Evolutionary conservation across 2,113 vertebrate genomes (phyloP).

Genomic region (Mormyrus iriodes): DNA sequence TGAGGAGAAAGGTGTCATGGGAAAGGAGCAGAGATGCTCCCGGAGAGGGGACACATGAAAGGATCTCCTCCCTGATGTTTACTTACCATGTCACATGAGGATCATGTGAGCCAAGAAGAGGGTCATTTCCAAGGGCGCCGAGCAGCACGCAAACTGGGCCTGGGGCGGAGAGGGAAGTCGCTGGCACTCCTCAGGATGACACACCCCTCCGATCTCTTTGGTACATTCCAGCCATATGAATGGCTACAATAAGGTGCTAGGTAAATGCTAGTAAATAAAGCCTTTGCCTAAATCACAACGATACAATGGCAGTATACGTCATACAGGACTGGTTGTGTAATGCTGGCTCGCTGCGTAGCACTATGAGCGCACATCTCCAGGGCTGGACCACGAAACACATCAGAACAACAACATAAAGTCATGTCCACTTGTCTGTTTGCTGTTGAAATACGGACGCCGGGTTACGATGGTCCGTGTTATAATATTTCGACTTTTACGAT

Average conservation of each 20-base stretch:
- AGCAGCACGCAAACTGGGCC: background rate
- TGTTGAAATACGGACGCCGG: no score
- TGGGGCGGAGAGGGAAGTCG: background rate
- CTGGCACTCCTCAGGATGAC: background rate
- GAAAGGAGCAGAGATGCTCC: background rate
- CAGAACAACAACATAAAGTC: background rate
- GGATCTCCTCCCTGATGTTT: background rate
- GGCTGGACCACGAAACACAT: background rate
- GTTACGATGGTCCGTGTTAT: no score
- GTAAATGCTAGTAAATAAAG: background rate
- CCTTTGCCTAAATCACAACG: background rate
- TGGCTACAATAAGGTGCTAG: background rate
- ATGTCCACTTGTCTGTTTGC: background rate
- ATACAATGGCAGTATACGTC: background rate
- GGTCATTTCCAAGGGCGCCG: background rate
- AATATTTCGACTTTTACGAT: no score
- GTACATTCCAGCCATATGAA: background rate
- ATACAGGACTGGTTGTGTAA: background rate
- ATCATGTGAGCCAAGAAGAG: background rate
- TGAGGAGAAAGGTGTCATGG: conserved; percentile 2
- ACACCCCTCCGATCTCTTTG: background rate
- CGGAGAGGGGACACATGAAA: background rate
- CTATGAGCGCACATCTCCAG: background rate
- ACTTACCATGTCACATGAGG: background rate
- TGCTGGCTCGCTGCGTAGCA: background rate